phyloP scores from a whole-genome alignment of 2,888 invertebrate genomes.

The Orgyia antiqua region DNA sequence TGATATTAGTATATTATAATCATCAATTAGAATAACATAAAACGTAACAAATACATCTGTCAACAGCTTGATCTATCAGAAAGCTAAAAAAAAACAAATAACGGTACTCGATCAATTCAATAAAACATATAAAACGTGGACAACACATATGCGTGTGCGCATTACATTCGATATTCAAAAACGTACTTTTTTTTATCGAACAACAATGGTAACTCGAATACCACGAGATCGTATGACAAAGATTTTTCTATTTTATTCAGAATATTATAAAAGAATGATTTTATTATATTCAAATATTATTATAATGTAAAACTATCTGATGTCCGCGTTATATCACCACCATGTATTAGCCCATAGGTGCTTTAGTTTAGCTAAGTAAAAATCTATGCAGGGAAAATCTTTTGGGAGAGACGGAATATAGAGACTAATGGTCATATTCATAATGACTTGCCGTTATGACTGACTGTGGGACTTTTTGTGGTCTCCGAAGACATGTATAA shows the following conservation, averaged over 20 bases:
- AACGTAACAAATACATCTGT: slow-evolving; percentile 36
- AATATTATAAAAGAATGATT: background rate
- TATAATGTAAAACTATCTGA: background rate
- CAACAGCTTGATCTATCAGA: slow-evolving; percentile 46
- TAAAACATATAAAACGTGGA: slow-evolving; percentile 60
- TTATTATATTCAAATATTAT: background rate
- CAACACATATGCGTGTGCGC: slow-evolving; percentile 63
- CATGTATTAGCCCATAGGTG: no score
- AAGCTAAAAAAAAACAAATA: slow-evolving; percentile 27
- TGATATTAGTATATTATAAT: no score
- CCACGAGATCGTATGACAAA: slow-evolving; percentile 45
- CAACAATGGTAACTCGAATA: slow-evolving; percentile 57
- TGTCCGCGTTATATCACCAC: no score
- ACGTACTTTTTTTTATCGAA: slow-evolving; percentile 39
- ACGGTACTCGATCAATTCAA: slow-evolving; percentile 56
- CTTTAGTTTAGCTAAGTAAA: no score
- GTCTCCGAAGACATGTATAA: no score
- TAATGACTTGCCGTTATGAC: no score
- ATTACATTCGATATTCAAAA: slow-evolving; percentile 57
- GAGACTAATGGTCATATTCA: no score
- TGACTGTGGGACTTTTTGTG: no score
- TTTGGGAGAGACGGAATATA: no score
- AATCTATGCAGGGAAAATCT: no score
- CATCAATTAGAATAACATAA: slow-evolving; percentile 19
- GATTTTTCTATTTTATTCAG: slow-evolving; percentile 25